Percentiles rank a stretch among this genome's conserved stretches.
phyloP scores from a whole-genome alignment of 2,113 vertebrate genomes.

The Gnathonemus echidnorhynchus region DNA sequence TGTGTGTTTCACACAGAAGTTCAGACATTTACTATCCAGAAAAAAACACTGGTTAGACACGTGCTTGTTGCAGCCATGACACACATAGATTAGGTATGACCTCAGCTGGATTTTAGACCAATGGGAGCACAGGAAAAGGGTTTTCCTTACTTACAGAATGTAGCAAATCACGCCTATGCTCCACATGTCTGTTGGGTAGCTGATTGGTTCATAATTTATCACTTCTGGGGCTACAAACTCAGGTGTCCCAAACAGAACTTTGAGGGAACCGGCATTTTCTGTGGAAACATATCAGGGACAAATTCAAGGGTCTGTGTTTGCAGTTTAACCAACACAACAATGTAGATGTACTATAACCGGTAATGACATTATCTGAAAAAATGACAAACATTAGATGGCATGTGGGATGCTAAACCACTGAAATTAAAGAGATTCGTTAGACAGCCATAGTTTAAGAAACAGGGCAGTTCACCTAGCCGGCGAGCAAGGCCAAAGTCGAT shows the following conservation, averaged over 20 bases:
- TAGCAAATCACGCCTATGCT: slow-evolving; percentile 99
- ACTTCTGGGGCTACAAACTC: slow-evolving; percentile 98
- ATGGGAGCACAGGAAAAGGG: background rate
- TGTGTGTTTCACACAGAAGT: background rate
- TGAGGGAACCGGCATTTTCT: slow-evolving; percentile 87
- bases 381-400: background rate
- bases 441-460: background rate
- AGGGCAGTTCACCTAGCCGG: slow-evolving; percentile 69
- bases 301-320: background rate
- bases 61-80: background rate
- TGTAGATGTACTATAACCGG: background rate
- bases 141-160: slow-evolving; percentile 80
- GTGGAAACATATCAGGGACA: slow-evolving; percentile 28
- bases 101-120: background rate
- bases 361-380: background rate
- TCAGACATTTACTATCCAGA: background rate
- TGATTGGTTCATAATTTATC: slow-evolving; percentile 93
- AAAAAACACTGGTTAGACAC: background rate
- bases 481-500: slow-evolving; percentile 95
- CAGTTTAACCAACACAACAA: background rate
- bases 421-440: background rate
- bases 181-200: slow-evolving; percentile 98
- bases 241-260: slow-evolving; percentile 95
- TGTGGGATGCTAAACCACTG: background rate
- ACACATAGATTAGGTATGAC: background rate